Base-by-base conservation (phyloP, 2,797 vertebrate genomes). In the Sternarchorhynchus goeldii region DNA sequence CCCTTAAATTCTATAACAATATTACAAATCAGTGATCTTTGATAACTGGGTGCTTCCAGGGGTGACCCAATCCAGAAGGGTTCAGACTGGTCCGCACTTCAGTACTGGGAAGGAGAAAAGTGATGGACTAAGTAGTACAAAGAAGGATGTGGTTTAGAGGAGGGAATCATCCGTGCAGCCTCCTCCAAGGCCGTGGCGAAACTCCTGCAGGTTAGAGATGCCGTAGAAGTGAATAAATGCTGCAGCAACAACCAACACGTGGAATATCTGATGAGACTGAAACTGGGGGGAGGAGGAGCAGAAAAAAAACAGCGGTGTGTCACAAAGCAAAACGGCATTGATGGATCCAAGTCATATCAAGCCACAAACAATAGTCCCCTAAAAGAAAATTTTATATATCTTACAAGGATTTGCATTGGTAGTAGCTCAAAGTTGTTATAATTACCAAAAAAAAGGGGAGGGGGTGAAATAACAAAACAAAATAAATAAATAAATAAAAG, bases 221-320 rank as follows among this genome's bases (percentile, higher is more conserved):
- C 97, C 97, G 0, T 99, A 98, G 90, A 99, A 99, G 87, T 98
- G 97, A 87, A 99, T 92, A 25, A 97, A 98, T 14, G 97, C 97
- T 0, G 93, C 97, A 0, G 95, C 97, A 83, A 99, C 97, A 75
- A 99, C 97, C 81, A 99, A 91, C 73, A 98, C 96, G 0, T 99
- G 97, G 84, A 99, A 98, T 82, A 99, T 97, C 90, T 99, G 97
- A 87, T 98, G 97, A 0, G 96, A 98, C 86, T 99, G 96, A 83
- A 99, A 98, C 96, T 98, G 87, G 34, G 59, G 50, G 21, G 17
- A 87, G 75, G 77, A 45, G 1, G n/a, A 57, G 53, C 6, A 25
- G 16, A 67, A 14, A 59, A 58, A 83, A 6, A 77, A 39, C 21
- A 64, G 3, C 3, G 20, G 21, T 32, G 32, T 18, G 29, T 0